A percentile compares a stretch with the other conserved stretches of the same genome.
phyloP scores from a whole-genome alignment of 2,113 vertebrate genomes.

The Sinocyclocheilus anshuiensis region DNA sequence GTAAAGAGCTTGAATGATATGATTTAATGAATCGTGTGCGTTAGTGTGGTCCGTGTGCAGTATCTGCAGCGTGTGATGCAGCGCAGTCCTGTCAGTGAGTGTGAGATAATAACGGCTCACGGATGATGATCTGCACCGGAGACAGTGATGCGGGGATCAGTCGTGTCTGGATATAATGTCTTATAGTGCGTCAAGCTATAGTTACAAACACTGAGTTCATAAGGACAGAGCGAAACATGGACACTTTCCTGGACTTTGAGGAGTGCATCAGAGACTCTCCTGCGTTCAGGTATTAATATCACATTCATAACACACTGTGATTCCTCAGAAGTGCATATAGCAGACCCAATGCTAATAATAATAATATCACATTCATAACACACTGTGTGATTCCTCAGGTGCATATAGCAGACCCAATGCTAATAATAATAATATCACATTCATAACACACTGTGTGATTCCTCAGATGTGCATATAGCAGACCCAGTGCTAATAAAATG shows the following conservation, averaged over 20 bases:
- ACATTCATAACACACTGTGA: too few species aligned
- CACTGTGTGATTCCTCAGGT: background rate
- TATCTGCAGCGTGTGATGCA: background rate
- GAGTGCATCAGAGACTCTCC: constrained; percentile 77
- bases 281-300: constrained; percentile 70
- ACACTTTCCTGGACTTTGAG: constrained; percentile 72
- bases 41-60: too few species aligned
- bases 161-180: background rate
- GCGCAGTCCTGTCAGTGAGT: background rate
- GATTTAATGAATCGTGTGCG: background rate
- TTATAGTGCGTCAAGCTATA: background rate
- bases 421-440: too few species aligned
- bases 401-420: background rate
- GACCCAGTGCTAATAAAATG: too few species aligned
- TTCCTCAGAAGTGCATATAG: background rate
- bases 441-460: too few species aligned
- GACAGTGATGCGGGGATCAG: background rate
- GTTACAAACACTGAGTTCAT: background rate
- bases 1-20: background rate
- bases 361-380: too few species aligned
- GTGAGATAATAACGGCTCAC: background rate
- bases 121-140: background rate
- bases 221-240: constrained; percentile 61
- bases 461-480: too few species aligned
- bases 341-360: constrained; percentile 19